A percentile compares a stretch with the other conserved stretches of the same genome.
Evolutionary conservation across 1,140 invertebrate genomes (phyloP).

Genomic region (Heliothis virescens): DNA sequence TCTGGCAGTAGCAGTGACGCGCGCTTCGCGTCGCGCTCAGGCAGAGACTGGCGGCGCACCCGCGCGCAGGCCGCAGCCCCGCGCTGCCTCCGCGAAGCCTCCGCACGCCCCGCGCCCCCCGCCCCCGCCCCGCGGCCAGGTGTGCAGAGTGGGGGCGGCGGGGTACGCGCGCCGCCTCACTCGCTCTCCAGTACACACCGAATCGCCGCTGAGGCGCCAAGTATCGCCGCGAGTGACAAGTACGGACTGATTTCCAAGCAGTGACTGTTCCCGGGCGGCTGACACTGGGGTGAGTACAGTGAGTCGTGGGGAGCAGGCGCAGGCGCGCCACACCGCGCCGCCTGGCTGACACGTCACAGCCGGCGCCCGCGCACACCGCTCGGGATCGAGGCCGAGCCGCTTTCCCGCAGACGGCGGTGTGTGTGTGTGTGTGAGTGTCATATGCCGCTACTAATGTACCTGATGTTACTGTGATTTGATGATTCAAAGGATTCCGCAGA

Average conservation of each 20-base stretch:
- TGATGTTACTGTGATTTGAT: background rate
- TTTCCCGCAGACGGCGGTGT: conserved; percentile 58
- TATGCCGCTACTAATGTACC: conserved; percentile 33
- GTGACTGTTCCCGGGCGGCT: conserved; percentile 14
- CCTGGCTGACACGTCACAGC: conserved; percentile 66
- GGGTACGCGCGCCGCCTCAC: conserved; percentile 49
- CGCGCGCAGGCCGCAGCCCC: conserved; percentile 47
- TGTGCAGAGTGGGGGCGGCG: conserved; percentile 51
- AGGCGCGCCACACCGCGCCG: background rate
- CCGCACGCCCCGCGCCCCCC: conserved; percentile 39
- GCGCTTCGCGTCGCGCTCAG: conserved; percentile 56
- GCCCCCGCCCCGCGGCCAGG: conserved; percentile 57
- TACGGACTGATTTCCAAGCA: conserved; percentile 19
- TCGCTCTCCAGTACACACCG: conserved; percentile 69
- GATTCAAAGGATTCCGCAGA: background rate
- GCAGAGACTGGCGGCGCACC: conserved; percentile 52
- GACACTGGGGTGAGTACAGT: conserved; percentile 56
- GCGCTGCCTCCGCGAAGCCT: conserved; percentile 43
- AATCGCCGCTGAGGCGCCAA: conserved; percentile 71
- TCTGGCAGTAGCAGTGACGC: conserved; percentile 54
- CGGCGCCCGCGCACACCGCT: conserved; percentile 54
- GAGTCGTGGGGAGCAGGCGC: conserved; percentile 6
- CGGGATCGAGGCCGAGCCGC: conserved; percentile 60
- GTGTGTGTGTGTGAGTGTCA: conserved; percentile 32
- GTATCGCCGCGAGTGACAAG: conserved; percentile 65